Evolutionary conservation across 2,797 vertebrate genomes (phyloP).

Genomic region (Lacerta bilineata): DNA sequence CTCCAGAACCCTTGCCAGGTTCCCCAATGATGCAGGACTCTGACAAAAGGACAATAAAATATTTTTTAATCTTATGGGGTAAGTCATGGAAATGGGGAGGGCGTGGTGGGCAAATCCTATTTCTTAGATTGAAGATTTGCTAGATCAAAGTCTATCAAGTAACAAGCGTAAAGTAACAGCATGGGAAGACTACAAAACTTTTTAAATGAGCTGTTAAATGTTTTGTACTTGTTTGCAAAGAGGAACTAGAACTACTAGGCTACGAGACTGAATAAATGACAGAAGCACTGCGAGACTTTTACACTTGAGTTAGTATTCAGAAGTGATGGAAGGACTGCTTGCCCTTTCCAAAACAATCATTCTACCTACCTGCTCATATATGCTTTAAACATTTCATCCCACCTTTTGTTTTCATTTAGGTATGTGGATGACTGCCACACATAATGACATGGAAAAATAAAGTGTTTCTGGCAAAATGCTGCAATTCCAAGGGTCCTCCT

Average conservation of each 20-base stretch:
- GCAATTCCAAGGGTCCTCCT: not conserved
- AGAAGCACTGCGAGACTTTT: not conserved
- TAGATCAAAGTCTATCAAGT: not conserved
- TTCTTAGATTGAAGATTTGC: not conserved
- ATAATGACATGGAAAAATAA: not conserved
- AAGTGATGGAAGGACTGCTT: not conserved
- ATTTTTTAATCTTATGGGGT: not conserved
- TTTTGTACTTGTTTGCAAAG: not conserved
- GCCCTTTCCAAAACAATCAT: not conserved
- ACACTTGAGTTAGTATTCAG: not conserved
- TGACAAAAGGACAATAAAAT: too few relatives aligned
- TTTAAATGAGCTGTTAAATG: not conserved
- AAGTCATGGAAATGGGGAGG: not conserved
- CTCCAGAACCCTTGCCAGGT: too few relatives aligned
- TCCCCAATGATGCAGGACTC: too few relatives aligned
- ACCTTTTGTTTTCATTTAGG: not conserved
- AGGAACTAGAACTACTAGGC: not conserved
- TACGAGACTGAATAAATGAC: not conserved
- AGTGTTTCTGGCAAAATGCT: not conserved
- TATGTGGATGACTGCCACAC: not conserved
- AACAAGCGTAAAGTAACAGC: not conserved
- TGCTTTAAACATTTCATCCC: too few relatives aligned
- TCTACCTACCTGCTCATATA: not conserved
- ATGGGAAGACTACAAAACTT: not conserved
- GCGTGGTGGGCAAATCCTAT: not conserved